Evolutionary conservation across 2,888 invertebrate genomes (phyloP).

Genomic region (Carcina quercana): DNA sequence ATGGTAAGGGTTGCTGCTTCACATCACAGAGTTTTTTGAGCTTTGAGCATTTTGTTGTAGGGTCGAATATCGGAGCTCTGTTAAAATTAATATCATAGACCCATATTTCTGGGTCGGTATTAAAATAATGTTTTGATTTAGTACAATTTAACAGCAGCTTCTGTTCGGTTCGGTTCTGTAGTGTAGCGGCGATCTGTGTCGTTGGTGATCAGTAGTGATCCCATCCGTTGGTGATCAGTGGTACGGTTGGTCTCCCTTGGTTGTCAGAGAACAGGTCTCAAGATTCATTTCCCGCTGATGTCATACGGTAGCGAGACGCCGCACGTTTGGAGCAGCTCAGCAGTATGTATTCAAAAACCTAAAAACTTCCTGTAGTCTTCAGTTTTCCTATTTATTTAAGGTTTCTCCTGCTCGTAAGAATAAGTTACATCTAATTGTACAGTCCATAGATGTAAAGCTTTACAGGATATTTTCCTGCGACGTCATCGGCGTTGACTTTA

Average conservation of each 20-base stretch:
- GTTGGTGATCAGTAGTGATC: neutral
- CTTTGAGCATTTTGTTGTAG: conserved; percentile 5
- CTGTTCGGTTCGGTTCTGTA: conserved; percentile 20
- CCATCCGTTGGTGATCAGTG: conserved; percentile 18
- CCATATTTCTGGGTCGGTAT: conserved; percentile 33
- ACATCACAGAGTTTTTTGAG: neutral
- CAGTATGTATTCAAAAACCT: conserved; percentile 47
- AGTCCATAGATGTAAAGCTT: no score
- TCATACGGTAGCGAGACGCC: conserved; percentile 71
- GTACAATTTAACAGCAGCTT: conserved; percentile 33
- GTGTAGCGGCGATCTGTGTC: neutral
- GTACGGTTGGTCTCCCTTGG: conserved; percentile 25
- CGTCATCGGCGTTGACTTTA: no score
- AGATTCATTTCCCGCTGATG: conserved; percentile 75
- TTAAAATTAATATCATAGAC: conserved; percentile 43
- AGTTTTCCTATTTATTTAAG: no score
- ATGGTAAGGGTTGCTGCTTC: conserved; percentile 33
- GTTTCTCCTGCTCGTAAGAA: no score
- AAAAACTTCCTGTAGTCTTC: no score
- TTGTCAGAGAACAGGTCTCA: conserved; percentile 44
- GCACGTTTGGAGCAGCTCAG: conserved; percentile 70
- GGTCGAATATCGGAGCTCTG: conserved; percentile 17
- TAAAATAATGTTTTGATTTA: conserved; percentile 54
- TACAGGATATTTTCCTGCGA: no score
- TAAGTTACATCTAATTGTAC: no score